Evolutionary conservation across 2,797 vertebrate genomes (phyloP), one percentile per base, ranked within the genome.

Genomic region (Tragelaphus oryx): DNA sequence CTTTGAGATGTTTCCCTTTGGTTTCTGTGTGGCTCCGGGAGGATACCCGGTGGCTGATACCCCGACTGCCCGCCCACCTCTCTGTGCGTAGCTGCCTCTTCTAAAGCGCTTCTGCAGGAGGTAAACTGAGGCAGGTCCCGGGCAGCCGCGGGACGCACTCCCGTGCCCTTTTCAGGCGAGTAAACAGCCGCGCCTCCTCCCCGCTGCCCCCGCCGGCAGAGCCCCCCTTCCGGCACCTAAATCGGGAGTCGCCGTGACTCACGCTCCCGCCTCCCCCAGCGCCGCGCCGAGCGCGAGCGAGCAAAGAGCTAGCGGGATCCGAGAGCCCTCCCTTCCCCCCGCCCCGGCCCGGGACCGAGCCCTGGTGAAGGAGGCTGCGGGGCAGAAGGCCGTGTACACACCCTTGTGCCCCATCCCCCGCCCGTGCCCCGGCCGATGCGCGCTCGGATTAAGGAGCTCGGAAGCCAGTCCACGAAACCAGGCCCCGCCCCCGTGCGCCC

Each of bases 211-310:
- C 86, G 94, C 96, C 46, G 1, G 52, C 59, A 94, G 59, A 94
- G 82, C 95, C 97, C 97, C 95, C 96, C 95, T 97, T 97, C 96
- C 96, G 95, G 96, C 93, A 94, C 97, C 97, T 98, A 98, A 98
- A 97, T 98, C 95, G 80, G 97, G 97, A 96, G 96, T 91, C 89
- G 84, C 96, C 91, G 95, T 98, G 97, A 98, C 97, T 98, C 97
- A 98, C 97, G 90, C 96, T 97, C 96, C 97, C 97, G 95, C 97
- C 95, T 97, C 97, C 95, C 95, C 48, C 96, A 95, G 97, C 92
- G 97, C 97, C 68, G 87, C 52, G 94, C 96, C 41, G 37, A 97
- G 97, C 91, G 97, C 92, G 9, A 92, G 48, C n/a, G 4, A 91
- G 87, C 91, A 46, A 68, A 86, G 46, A 96, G 89, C 17, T 8